Percentiles rank a stretch among this genome's conserved stretches.
Evolutionary conservation across 2,113 vertebrate genomes (phyloP).

Genomic region (Plotosus lineatus): DNA sequence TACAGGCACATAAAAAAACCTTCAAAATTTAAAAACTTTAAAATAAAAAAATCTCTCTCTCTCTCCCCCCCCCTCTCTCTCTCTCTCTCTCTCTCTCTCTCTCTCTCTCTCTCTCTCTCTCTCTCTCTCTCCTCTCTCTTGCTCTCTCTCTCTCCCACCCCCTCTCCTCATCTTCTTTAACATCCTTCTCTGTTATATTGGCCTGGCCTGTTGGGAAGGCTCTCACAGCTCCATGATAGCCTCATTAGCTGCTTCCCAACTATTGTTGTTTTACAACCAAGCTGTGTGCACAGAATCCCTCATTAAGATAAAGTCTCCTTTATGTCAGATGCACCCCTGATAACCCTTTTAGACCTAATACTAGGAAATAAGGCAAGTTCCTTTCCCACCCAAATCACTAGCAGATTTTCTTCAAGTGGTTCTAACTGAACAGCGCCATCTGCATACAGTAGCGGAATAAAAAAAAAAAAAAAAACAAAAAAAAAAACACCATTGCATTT

Average conservation of each 20-base stretch:
- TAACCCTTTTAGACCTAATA: conserved; percentile 66
- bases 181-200: conserved; percentile 61
- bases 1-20: conserved; percentile 51
- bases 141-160: conserved; percentile 43
- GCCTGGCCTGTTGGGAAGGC: conserved; percentile 70
- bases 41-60: too few relatives aligned
- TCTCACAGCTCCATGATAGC: conserved; percentile 77
- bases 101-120: conserved; percentile 35
- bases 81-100: conserved; percentile 56
- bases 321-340: conserved; percentile 67
- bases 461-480: too few relatives aligned
- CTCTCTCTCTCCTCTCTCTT: conserved; percentile 55
- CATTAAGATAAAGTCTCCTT: conserved; percentile 80
- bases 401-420: conserved; percentile 10
- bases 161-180: conserved; percentile 57
- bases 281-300: conserved; percentile 79
- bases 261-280: conserved; percentile 82
- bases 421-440: conserved; percentile 19
- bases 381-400: conserved; percentile 64
- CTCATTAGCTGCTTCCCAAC: conserved; percentile 80
- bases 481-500: not conserved
- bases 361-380: conserved; percentile 63
- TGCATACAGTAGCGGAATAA: conserved; percentile 28
- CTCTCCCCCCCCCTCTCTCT: conserved; percentile 34
- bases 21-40: too few relatives aligned